These are phyloP conservation scores for Falcunculus frontatus DNA, from an alignment of 2,113 vertebrate genomes.

Conservation along the genomic window DNA sequence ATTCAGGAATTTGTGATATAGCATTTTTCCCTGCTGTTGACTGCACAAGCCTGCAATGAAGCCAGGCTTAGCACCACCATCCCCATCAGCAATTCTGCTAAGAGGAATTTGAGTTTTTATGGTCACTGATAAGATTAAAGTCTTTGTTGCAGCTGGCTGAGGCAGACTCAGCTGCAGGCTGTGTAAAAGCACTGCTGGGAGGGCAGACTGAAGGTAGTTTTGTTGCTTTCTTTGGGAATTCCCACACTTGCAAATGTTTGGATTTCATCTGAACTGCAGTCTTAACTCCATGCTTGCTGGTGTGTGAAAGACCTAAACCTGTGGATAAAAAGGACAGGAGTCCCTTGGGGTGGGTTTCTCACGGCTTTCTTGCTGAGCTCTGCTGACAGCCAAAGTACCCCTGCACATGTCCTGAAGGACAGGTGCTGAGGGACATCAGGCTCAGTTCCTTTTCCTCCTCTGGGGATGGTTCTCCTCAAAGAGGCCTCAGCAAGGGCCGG, in stretches of 20 bases:
- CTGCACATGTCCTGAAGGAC: not conserved
- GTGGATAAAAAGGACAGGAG: not conserved
- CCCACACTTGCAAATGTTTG: constrained; percentile 54
- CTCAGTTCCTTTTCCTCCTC: not conserved
- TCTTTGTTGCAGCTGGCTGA: constrained; percentile 22
- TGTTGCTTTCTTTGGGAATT: constrained; percentile 51
- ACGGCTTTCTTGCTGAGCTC: accelerated
- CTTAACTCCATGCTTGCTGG: constrained; percentile 33
- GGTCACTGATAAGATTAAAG: constrained; percentile 67
- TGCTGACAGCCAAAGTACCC: not conserved
- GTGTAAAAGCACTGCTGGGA: not conserved
- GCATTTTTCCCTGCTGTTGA: constrained; percentile 6
- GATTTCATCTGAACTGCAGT: not conserved
- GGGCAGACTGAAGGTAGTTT: constrained; percentile 2
- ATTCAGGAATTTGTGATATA: constrained; percentile 44
- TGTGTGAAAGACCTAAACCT: not conserved
- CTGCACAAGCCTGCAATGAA: not conserved
- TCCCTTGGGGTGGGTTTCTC: not conserved
- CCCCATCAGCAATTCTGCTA: constrained; percentile 58
- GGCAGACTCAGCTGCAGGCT: not conserved
- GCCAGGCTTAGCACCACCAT: constrained; percentile 56
- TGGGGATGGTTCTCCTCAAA: not conserved
- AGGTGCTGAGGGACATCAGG: not conserved
- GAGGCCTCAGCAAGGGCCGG: not conserved
- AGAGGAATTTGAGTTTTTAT: constrained; percentile 62